These are phyloP conservation scores for Syncerus caffer DNA, from an alignment of 2,797 vertebrate species.

Conservation along the genomic window DNA sequence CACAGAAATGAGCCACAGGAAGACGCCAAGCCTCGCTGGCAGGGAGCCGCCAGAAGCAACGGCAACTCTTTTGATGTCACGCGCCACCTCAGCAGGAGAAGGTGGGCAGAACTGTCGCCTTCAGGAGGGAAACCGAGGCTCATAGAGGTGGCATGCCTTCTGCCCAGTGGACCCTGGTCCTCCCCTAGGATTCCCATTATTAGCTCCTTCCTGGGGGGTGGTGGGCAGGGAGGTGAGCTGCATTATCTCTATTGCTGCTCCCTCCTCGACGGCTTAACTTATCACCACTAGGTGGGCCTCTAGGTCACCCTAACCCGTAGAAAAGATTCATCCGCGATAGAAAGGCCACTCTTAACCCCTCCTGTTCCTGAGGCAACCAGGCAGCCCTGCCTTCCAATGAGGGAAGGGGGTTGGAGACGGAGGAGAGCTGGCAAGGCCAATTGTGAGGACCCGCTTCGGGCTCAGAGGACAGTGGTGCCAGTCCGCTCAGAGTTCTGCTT, in stretches of 20 bases:
- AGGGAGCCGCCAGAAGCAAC: background rate
- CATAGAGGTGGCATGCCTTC: background rate
- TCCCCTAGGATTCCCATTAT: background rate
- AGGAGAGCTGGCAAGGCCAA: background rate
- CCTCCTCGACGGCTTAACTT: background rate
- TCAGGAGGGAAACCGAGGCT: background rate
- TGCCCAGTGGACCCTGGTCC: background rate
- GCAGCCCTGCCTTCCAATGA: background rate
- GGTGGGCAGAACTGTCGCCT: background rate
- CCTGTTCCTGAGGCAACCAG: background rate
- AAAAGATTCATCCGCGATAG: background rate
- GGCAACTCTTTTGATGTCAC: background rate
- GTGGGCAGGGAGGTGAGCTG: background rate
- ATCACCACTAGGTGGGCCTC: background rate
- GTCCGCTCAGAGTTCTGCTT: background rate
- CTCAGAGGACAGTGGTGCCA: background rate
- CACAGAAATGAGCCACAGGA: background rate
- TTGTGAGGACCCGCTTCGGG: background rate
- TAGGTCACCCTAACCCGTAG: background rate
- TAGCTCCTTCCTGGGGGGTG: background rate
- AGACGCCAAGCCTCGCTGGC: background rate
- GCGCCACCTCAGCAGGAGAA: background rate
- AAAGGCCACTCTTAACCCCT: no score
- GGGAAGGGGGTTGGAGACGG: fast-evolving
- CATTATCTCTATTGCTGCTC: background rate